phyloP scores from a whole-genome alignment of 2,113 vertebrate genomes.

The Atractosteus spatula region DNA sequence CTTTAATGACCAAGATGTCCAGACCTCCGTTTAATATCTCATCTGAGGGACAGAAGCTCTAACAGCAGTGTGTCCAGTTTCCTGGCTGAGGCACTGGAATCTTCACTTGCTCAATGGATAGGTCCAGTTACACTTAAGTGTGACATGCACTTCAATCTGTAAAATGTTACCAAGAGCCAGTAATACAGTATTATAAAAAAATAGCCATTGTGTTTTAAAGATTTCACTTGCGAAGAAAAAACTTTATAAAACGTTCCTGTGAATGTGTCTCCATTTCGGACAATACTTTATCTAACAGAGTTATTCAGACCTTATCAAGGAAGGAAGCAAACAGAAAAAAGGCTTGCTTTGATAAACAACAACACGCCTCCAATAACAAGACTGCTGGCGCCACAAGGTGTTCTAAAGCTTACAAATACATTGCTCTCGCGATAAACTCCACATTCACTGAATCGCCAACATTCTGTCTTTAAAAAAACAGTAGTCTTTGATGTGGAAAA shows the following conservation, averaged over 20 bases:
- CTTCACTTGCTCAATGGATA: constrained; percentile 13
- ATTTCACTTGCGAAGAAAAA: no score
- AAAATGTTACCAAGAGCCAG: neutral
- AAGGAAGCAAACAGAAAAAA: constrained; percentile 39
- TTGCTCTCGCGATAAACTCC: neutral
- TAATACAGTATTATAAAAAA: neutral
- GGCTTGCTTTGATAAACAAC: neutral
- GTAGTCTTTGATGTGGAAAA: constrained; percentile 55
- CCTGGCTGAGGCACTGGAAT: constrained; percentile 29
- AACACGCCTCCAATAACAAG: neutral
- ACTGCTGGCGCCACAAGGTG: neutral
- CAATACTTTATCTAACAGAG: constrained; percentile 43
- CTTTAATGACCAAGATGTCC: no score
- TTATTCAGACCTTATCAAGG: constrained; percentile 36
- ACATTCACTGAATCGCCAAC: neutral
- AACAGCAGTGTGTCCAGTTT: no score
- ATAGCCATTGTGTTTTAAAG: neutral
- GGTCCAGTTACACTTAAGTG: constrained; percentile 9
- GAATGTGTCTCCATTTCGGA: constrained; percentile 16
- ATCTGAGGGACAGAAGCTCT: no score
- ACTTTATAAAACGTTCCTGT: no score
- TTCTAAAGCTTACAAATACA: neutral
- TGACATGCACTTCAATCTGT: neutral
- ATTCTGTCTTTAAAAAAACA: no score
- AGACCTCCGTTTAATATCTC: no score